Evolutionary conservation across 2,888 invertebrate genomes (phyloP), one percentile per base, ranked within the genome.

Genomic region (Plagiodera versicolora): DNA sequence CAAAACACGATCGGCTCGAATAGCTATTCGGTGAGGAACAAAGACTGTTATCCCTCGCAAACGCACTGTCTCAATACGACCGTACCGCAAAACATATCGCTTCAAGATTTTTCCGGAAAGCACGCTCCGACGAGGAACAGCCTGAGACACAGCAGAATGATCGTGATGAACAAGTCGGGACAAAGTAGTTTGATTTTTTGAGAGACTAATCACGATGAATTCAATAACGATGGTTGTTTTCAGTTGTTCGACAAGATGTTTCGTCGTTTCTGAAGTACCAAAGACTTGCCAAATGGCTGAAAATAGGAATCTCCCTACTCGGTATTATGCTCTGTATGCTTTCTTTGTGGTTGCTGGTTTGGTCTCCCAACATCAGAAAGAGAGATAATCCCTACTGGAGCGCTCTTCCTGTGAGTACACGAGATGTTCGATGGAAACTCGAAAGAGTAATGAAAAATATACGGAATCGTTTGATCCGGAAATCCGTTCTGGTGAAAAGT

Each of bases 71-170:
- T 85, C 71, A 81, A 81, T 69, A 89, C 89, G 32, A 89, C 89
- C 5, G 89, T 89, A 63, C 89, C 89, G 55, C 87, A 87, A 76
- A 88, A 87, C 77, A 84, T 88, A 69, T 85, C 86, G 55, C 83
- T 83, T 19, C 81, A 81, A 66, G 85, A 84, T 77, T 84, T 88
- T 67, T 86, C 86, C 44, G 87, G 86, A 52, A 82, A 87, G 64
- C 89, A 89, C 75, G 85, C 86, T 16, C 89, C 89, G 51, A 89
- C 88, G 19, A 82, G 88, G 72, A 87, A 86, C 75, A 88, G 88
- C 72, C 81, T 89, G 65, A 80, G 89, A 67, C 89, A 89, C 74
- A 88, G 88, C 75, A 81, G 89, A 66, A 88, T 89, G 88, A 84
- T 89, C 66, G 88, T 88, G 18, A 82, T 88, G 75, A 85, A 84